Evolutionary conservation across 2,888 invertebrate genomes (phyloP), one percentile per base, ranked within the genome.

Genomic region (Germaria angustata): DNA sequence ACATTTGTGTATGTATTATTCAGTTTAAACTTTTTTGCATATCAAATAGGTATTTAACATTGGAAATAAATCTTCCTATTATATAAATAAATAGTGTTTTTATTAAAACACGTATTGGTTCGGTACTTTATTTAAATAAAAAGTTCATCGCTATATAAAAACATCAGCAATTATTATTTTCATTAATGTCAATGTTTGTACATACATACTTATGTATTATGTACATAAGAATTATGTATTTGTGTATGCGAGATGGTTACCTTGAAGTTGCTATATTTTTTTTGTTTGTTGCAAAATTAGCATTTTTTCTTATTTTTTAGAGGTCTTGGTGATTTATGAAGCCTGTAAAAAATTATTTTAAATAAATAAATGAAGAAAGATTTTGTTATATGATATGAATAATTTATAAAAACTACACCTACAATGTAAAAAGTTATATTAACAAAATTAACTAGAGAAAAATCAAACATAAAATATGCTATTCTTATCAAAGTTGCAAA

Each of bases 1-100:
- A 6, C 1, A 36, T 24, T 8, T 36, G 36, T 24, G 28, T 72
- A 22, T 28, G 8, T 7, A 13, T 49, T 41, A 57, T 63, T 41
- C 8, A 36, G 39, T 51, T 53, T 22, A 63, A 72, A 39, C 7
- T 55, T 71, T 51, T 75, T 77, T 36, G 20, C 51, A 78, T 78
- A 41, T 63, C 34, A 78, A 73, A 69, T 57, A 59, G n/a, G n/a
- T n/a, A n/a, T 72, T 77, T 82, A 82, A 75, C 79, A 79, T 79
- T 79, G 79, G 59, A 82, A 75, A 79, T 79, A 72, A 55, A 79
- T 75, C 73, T 82, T 79, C 73, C 73, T 73, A 79, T 73, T 61
- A 57, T 66, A 49, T 61, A 28, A 53, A 57, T 17, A 66, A 53
- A 41, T 24, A 24, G 51, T 34, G 5, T 65, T 36, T 55, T 32